phyloP scores from a whole-genome alignment of 2,113 vertebrate genomes.

The Nothocercus nigrocapillus region DNA sequence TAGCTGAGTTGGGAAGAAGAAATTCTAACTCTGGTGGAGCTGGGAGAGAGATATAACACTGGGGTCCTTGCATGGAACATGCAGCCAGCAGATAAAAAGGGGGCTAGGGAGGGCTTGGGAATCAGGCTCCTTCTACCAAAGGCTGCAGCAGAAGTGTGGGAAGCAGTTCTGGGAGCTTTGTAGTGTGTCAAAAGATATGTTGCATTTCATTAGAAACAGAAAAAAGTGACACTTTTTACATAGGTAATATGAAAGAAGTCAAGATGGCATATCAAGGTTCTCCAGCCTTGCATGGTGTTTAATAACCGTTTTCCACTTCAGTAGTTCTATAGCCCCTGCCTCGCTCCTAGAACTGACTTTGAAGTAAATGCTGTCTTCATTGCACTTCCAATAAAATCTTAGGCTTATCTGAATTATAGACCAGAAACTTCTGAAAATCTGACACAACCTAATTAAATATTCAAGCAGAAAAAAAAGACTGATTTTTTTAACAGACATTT shows the following conservation, averaged over 20 bases:
- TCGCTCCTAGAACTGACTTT: background rate
- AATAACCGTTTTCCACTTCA: background rate
- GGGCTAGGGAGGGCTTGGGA: background rate
- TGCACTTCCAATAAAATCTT: background rate
- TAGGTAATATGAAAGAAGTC: background rate
- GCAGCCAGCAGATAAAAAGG: background rate
- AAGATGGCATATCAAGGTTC: background rate
- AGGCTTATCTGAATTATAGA: background rate
- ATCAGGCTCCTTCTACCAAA: background rate
- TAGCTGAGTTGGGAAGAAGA: background rate
- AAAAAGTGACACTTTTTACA: background rate
- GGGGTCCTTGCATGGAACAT: fast-evolving
- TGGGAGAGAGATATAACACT: background rate
- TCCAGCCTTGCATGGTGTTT: background rate
- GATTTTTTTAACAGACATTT: background rate
- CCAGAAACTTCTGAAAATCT: background rate
- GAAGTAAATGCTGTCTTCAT: background rate
- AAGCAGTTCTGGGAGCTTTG: background rate
- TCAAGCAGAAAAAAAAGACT: background rate
- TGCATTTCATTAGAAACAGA: background rate
- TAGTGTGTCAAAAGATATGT: background rate
- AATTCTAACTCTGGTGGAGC: background rate
- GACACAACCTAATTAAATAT: background rate
- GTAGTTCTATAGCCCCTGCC: background rate
- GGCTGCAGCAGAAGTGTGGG: background rate